Evolutionary conservation across 2,888 invertebrate genomes (phyloP).

Genomic region (Clunio marinus): DNA sequence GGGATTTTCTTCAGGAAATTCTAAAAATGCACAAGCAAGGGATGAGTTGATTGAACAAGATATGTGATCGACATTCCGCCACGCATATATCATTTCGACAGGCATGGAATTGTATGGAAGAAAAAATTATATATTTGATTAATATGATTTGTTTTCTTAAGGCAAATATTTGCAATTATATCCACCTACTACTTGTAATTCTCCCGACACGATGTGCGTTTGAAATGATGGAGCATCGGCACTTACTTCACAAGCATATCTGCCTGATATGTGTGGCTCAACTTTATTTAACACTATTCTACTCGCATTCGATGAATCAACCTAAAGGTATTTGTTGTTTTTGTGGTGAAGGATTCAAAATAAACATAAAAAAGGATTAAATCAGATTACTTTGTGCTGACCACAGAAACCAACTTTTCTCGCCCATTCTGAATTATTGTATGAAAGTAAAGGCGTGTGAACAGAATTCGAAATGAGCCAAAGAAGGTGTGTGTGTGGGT

Average conservation of each 20-base stretch:
- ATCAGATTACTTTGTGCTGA: slow-evolving; percentile 21
- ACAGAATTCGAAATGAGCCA: slow-evolving; percentile 3
- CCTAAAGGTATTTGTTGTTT: slow-evolving; percentile 22
- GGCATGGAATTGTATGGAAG: not conserved
- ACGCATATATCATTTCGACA: not conserved
- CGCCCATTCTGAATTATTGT: no score
- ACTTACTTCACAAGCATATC: slow-evolving; percentile 50
- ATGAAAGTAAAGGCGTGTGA: not conserved
- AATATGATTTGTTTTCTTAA: slow-evolving; percentile 4
- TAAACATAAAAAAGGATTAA: slow-evolving; percentile 7
- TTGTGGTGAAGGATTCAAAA: not conserved
- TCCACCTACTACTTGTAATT: slow-evolving; percentile 51
- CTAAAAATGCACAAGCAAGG: slow-evolving; percentile 47
- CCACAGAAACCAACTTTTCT: not conserved
- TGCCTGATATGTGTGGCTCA: slow-evolving; percentile 48
- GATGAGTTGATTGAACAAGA: not conserved
- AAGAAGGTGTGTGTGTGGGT: not conserved
- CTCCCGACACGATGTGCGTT: slow-evolving; percentile 48
- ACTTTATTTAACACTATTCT: slow-evolving; percentile 49
- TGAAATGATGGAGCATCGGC: slow-evolving; percentile 51
- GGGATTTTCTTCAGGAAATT: slow-evolving; percentile 55
- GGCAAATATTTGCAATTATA: slow-evolving; percentile 37
- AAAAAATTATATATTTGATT: slow-evolving; percentile 16
- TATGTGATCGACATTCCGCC: not conserved
- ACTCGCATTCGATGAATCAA: slow-evolving; percentile 47